These are phyloP conservation scores for Menidia beryllina DNA, from an alignment of 2,113 vertebrate genomes.

Conservation along the genomic window DNA sequence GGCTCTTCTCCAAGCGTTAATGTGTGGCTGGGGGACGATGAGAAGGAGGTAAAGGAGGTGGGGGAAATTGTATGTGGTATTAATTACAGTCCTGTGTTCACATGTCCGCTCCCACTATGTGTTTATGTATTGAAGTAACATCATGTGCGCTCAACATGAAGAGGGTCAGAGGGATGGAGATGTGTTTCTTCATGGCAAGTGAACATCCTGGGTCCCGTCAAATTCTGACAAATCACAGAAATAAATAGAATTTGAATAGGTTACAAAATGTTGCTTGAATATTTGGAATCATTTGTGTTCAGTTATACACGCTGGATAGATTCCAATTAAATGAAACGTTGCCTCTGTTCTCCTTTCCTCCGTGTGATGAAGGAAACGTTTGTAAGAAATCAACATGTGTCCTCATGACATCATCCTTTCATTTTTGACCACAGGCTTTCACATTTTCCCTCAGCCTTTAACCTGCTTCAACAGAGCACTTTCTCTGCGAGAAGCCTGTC, in stretches of 20 bases:
- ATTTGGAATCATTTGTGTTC: background rate
- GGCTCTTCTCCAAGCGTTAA: slow-evolving; percentile 54
- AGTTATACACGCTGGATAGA: background rate
- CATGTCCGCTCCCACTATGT: slow-evolving; percentile 63
- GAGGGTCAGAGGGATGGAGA: slow-evolving; percentile 51
- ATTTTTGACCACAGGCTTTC: slow-evolving; percentile 21
- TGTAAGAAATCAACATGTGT: slow-evolving; percentile 2
- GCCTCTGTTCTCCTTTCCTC: background rate
- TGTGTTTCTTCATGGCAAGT: slow-evolving; percentile 64
- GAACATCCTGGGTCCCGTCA: slow-evolving; percentile 28
- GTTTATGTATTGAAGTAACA: slow-evolving; percentile 73
- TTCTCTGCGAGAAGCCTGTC: background rate
- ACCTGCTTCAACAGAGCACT: slow-evolving; percentile 18
- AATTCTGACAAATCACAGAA: background rate
- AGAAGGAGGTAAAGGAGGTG: slow-evolving; percentile 3
- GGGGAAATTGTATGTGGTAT: slow-evolving; percentile 73
- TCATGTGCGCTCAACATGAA: slow-evolving; percentile 59
- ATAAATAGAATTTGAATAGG: background rate
- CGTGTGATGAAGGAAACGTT: background rate
- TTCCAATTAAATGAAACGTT: background rate
- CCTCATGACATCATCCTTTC: slow-evolving; percentile 29
- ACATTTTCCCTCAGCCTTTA: slow-evolving; percentile 22
- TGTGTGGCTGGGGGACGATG: slow-evolving; percentile 39
- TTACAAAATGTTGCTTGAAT: background rate
- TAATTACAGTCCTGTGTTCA: slow-evolving; percentile 72